Evolutionary conservation across 2,888 invertebrate species (phyloP).

Genomic region (Limenitis camilla): DNA sequence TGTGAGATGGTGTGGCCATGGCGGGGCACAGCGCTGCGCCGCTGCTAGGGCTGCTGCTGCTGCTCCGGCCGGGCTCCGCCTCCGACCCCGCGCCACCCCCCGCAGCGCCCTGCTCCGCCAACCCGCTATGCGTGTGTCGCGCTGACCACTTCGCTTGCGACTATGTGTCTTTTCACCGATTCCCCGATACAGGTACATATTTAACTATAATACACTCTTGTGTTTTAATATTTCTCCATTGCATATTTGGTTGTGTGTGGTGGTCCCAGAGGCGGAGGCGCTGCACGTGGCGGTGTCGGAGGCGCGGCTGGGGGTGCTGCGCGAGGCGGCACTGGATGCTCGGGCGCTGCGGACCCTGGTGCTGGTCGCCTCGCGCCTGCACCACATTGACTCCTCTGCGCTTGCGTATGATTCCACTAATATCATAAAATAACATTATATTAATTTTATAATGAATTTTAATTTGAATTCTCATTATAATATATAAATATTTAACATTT

Average conservation of each 20-base stretch:
- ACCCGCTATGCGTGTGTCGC: slow-evolving; percentile 44
- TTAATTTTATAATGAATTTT: background rate
- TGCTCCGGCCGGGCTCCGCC: slow-evolving; percentile 21
- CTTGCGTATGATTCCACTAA: slow-evolving; percentile 43
- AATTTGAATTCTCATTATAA: background rate
- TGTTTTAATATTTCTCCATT: too few relatives aligned
- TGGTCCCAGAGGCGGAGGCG: slow-evolving; percentile 49
- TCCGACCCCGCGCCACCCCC: slow-evolving; percentile 20
- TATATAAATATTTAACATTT: slow-evolving; percentile 33
- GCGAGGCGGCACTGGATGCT: slow-evolving; percentile 82
- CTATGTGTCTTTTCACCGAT: slow-evolving; percentile 47
- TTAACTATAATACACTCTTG: too few relatives aligned
- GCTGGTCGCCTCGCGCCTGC: slow-evolving; percentile 83
- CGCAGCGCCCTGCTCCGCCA: slow-evolving; percentile 32
- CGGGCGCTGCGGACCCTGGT: slow-evolving; percentile 83
- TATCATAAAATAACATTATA: background rate
- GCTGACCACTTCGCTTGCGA: slow-evolving; percentile 48
- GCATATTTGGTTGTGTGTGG: background rate
- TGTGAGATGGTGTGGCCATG: slow-evolving; percentile 16
- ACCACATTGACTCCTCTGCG: slow-evolving; percentile 80
- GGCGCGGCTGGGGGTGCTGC: slow-evolving; percentile 78
- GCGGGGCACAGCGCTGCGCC: slow-evolving; percentile 7
- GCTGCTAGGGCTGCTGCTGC: slow-evolving; percentile 19
- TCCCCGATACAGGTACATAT: slow-evolving; percentile 42
- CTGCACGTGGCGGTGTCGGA: slow-evolving; percentile 80